A percentile compares a stretch with the other conserved stretches of the same genome.
phyloP scores from a whole-genome alignment of 53 echinoderm and acorn worm genomes.

The Stichopus horrens region DNA sequence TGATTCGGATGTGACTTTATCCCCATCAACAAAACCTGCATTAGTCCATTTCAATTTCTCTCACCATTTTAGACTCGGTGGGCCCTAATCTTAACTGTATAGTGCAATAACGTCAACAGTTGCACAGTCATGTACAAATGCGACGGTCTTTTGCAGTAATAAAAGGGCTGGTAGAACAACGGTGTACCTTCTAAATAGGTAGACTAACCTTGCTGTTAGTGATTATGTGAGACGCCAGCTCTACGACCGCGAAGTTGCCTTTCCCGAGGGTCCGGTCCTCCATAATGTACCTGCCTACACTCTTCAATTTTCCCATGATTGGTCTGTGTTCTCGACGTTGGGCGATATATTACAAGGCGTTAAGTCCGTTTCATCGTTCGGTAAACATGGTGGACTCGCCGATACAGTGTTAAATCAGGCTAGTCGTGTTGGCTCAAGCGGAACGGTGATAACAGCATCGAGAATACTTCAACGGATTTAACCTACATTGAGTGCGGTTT shows the following conservation, averaged over 20 bases:
- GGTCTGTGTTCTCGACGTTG: not conserved
- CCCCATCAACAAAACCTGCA: no score
- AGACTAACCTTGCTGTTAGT: constrained; percentile 85
- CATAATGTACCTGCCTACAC: constrained; percentile 80
- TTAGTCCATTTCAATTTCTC: no score
- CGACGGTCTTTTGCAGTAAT: no score
- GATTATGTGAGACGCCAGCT: constrained; percentile 85
- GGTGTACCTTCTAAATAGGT: not conserved
- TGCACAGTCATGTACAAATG: no score
- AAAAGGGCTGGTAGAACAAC: no score
- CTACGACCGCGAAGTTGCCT: constrained; percentile 97
- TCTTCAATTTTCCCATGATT: constrained; percentile 67
- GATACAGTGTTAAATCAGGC: constrained; percentile 12
- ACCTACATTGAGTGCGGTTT: not conserved
- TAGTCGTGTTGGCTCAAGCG: constrained; percentile 25
- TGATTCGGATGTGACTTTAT: no score
- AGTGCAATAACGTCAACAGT: no score
- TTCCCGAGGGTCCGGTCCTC: constrained; percentile 90
- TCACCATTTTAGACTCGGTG: no score
- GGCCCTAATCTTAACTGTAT: no score
- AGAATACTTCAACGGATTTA: constrained; percentile 42
- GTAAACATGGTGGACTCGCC: constrained; percentile 7
- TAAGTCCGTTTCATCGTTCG: not conserved
- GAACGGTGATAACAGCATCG: not conserved
- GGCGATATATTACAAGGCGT: not conserved